Percentiles rank a stretch among this genome's conserved stretches.
These are phyloP conservation scores for Hypotaenidia philippensis DNA, from an alignment of 2,797 vertebrate genomes.

Conservation along the genomic window DNA sequence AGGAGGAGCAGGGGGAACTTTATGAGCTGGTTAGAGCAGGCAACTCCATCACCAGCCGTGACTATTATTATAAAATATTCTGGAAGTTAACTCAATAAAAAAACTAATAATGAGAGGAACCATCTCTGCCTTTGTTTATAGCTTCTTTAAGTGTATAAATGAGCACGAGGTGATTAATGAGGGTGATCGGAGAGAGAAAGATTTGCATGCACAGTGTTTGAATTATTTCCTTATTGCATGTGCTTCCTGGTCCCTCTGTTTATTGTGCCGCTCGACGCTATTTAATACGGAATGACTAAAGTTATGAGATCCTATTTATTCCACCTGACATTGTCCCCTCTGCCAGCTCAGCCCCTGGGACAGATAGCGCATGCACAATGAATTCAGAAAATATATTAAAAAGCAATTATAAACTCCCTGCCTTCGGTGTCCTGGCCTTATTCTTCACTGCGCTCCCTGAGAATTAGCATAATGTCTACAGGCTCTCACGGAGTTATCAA, in stretches of 20 bases:
- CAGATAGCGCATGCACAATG: conserved; percentile 70
- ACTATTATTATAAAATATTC: conserved; percentile 68
- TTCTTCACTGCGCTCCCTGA: conserved; percentile 58
- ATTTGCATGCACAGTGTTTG: conserved; percentile 46
- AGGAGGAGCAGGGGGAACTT: conserved; percentile 33
- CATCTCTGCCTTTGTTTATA: conserved; percentile 50
- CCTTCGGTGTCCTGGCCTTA: conserved; percentile 64
- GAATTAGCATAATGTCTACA: conserved; percentile 78
- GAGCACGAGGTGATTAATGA: conserved; percentile 59
- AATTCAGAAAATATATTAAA: conserved; percentile 79
- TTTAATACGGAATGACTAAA: conserved; percentile 59
- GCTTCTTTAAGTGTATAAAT: conserved; percentile 69
- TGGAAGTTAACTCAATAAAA: conserved; percentile 61
- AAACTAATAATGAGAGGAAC: conserved; percentile 49
- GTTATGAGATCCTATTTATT: conserved; percentile 72
- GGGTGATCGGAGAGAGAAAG: conserved; percentile 36
- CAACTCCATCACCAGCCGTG: conserved; percentile 58
- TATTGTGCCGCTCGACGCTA: conserved; percentile 4
- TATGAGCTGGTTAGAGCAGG: conserved; percentile 43
- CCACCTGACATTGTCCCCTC: conserved; percentile 49
- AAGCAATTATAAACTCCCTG: conserved; percentile 79
- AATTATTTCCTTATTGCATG: conserved; percentile 54
- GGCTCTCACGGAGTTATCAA: conserved; percentile 74
- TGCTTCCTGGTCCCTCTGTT: conserved; percentile 48
- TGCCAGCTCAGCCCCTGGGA: conserved; percentile 57